Evolutionary conservation across 1,140 invertebrate species (phyloP).

Genomic region (Meteorus sp.): DNA sequence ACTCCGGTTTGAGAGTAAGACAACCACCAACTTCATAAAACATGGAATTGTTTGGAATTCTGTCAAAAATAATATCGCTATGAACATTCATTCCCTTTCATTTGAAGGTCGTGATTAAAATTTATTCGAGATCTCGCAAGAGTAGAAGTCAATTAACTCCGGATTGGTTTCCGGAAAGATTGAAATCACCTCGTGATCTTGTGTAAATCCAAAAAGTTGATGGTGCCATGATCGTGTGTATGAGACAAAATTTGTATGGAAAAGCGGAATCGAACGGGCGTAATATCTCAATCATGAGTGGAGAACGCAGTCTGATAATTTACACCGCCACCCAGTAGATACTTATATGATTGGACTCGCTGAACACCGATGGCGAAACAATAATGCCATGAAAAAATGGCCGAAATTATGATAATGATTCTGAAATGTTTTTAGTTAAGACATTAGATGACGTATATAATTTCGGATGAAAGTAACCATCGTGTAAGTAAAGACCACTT

Average conservation of each 20-base stretch:
- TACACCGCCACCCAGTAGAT: slow-evolving; percentile 53
- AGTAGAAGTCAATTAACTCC: too few relatives aligned
- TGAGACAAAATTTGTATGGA: slow-evolving; percentile 11
- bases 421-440: slow-evolving; percentile 56
- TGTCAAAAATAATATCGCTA: too few relatives aligned
- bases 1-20: too few relatives aligned
- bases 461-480: slow-evolving; percentile 48
- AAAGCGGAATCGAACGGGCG: too few relatives aligned
- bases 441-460: slow-evolving; percentile 57
- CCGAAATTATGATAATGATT: slow-evolving; percentile 59
- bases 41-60: too few relatives aligned
- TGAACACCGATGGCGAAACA: slow-evolving; percentile 35
- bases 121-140: too few relatives aligned
- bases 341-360: slow-evolving; percentile 48
- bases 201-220: too few relatives aligned
- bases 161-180: too few relatives aligned
- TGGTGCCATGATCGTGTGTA: not conserved
- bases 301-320: slow-evolving; percentile 46
- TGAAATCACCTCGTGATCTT: too few relatives aligned
- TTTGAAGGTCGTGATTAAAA: too few relatives aligned
- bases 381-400: slow-evolving; percentile 48
- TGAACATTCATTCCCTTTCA: too few relatives aligned
- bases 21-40: too few relatives aligned
- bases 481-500: slow-evolving; percentile 47
- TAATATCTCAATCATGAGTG: slow-evolving; percentile 54